Evolutionary conservation across 2,113 vertebrate genomes (phyloP).

Genomic region (Toxotes chatareus): DNA sequence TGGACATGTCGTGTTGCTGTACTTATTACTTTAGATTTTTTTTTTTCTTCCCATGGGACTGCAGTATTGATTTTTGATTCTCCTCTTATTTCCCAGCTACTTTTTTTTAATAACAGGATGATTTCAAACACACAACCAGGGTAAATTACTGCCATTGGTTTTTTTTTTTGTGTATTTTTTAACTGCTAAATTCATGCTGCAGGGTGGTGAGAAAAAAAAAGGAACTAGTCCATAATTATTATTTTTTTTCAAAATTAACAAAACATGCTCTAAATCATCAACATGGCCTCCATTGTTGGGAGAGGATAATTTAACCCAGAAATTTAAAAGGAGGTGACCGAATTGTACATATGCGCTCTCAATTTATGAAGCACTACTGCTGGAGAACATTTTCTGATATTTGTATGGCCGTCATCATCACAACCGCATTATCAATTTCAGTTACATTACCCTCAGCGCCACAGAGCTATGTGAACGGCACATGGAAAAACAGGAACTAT

Average conservation of each 20-base stretch:
- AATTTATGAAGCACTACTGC: slow-evolving; percentile 4
- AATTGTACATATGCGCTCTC: not conserved
- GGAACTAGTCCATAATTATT: slow-evolving; percentile 18
- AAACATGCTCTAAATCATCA: slow-evolving; percentile 5
- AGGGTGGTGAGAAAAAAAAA: not conserved
- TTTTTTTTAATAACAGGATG: slow-evolving; percentile 29
- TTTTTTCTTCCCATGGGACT: not conserved
- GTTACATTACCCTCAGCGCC: slow-evolving; percentile 39
- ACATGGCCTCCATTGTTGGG: not conserved
- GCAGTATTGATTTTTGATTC: not conserved
- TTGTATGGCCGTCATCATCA: slow-evolving; percentile 35
- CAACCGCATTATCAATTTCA: slow-evolving; percentile 42
- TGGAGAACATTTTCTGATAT: slow-evolving; percentile 15
- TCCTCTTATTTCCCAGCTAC: not conserved
- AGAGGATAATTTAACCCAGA: not conserved
- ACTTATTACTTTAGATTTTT: not conserved
- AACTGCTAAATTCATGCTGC: not conserved
- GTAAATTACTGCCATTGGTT: slow-evolving; percentile 36
- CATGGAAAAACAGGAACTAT: slow-evolving; percentile 80
- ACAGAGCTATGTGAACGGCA: slow-evolving; percentile 60
- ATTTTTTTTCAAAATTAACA: not conserved
- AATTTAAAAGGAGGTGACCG: slow-evolving; percentile 4
- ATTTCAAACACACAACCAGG: slow-evolving; percentile 32
- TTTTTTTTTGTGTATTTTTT: slow-evolving; percentile 13
- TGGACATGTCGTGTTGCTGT: not conserved